Evolutionary conservation across 1,140 invertebrate species (phyloP), one percentile per base, ranked within the genome.

Genomic region (Nautilus pompilius): DNA sequence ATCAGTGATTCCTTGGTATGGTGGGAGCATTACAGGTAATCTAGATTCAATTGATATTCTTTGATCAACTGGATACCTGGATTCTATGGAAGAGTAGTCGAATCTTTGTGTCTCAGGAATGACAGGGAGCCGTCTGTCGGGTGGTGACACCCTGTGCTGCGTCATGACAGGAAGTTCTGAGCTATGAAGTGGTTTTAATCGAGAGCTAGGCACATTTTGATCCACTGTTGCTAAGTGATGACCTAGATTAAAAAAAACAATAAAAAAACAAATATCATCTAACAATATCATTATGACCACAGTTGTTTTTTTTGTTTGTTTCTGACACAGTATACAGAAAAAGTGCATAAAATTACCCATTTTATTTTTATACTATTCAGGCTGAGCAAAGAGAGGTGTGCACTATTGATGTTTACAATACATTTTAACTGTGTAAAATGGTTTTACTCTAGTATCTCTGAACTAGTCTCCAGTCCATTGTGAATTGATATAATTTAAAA

Each of bases 61-160:
- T 29, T 56, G 51, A 15, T 65, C 49, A 6, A 63, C 67, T 17
- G 62, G 45, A 41, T 63, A 63, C 22, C 71, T 48, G 17, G 67
- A 63, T 41, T 73, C 71, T n/a, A 74, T 46, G 13, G 66, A 22
- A 1, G 67, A 51, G 36, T 70, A 67, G 33, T 75, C 74, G 46
- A 68, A 62, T 60, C 72, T 51, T 26, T 73, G 70, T 13, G 66
- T 59, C 17, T 74, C 72, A 15, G 74, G 72, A 28, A 76, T 56
- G 8, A 73, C 54, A 53, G 49, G 49, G 13, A 68, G 69, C 13
- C 69, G 46, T 48, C 69, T 55, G 13, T 69, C 71, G 5, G 68
- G 58, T 33, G 62, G 26, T 22, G 65, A 26, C 20, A 70, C 45
- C 36, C 60, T 60, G 32, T 69, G 60, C 58, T 34, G 28, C 3